Evolutionary conservation across 1,140 invertebrate species (phyloP), one percentile per base, ranked within the genome.

Genomic region (Cecropterus lyciades): DNA sequence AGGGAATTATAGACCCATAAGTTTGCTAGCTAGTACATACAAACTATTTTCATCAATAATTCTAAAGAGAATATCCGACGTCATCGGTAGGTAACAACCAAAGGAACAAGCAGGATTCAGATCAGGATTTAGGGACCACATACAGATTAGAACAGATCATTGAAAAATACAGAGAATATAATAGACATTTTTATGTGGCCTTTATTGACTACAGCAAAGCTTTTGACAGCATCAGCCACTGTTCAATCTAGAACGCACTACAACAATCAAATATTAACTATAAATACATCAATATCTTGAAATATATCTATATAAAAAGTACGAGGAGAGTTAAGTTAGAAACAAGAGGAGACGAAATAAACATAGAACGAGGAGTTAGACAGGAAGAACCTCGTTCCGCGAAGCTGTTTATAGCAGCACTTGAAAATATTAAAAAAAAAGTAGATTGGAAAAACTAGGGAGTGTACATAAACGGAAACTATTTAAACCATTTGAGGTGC

Each of bases 371-470:
- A 65, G 67, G 62, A 43, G 67, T 65, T 5, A 69, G 67, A 48
- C 77, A 62, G 15, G 67, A 55, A 45, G 67, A 69, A 9, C 69
- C 64, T 11, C 13, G 66, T 7, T 66, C 63, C 3, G 20, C 20
- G n/a, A 72, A 68, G 15, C 45, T 80, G 0, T 80, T 78, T 48
- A 73, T 52, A 63, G 40, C 43, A 16, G 56, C 30, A 8, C 40
- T 60, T 43, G 56, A 51, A 14, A 62, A 33, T 49, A 46, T 79
- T 49, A 80, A 73, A 59, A 64, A 71, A 72, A 73, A 76, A 37
- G 40, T 67, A 14, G 57, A 65, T 16, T 52, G 72, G 66, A 68
- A 64, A n/a, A 45, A 74, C n/a, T n/a, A n/a, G n/a, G n/a, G n/a
- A n/a, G n/a, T n/a, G n/a, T n/a, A n/a, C n/a, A n/a, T n/a, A n/a